A percentile compares a stretch with the other conserved stretches of the same genome.
These are phyloP conservation scores for Ectobius pallidus DNA, from an alignment of 2,888 invertebrate species.

Conservation along the genomic window DNA sequence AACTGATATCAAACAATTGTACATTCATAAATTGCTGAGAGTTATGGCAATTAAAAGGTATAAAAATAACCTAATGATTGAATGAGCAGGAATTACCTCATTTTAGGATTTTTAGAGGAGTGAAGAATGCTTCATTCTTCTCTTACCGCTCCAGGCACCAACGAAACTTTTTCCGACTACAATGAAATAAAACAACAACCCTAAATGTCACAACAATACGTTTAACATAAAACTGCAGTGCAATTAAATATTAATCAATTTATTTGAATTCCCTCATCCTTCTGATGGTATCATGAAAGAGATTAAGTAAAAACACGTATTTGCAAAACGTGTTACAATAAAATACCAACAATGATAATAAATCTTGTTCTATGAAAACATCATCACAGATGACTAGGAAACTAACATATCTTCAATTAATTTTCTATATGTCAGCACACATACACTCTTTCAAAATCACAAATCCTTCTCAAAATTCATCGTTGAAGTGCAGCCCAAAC, in stretches of 20 bases:
- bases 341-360: constrained; percentile 5
- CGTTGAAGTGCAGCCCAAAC: constrained; percentile 7
- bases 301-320: constrained; percentile 7
- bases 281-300: background rate
- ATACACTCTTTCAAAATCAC: background rate
- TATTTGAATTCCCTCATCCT: background rate
- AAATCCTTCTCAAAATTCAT: background rate
- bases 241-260: background rate
- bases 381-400: constrained; percentile 26
- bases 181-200: constrained; percentile 38
- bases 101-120: constrained; percentile 17
- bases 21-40: no score
- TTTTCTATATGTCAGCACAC: constrained; percentile 10
- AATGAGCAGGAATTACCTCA: constrained; percentile 21
- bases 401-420: constrained; percentile 11
- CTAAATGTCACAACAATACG: background rate
- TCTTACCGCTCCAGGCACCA: constrained; percentile 40
- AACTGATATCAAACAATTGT: no score
- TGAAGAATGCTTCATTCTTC: constrained; percentile 38
- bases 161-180: constrained; percentile 39
- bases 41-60: no score
- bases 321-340: background rate
- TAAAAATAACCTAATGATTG: no score
- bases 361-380: background rate
- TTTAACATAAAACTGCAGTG: background rate